Conservation (phyloP, 2,888 invertebrate species). For the Macrosiphum euphorbiae region DNA sequence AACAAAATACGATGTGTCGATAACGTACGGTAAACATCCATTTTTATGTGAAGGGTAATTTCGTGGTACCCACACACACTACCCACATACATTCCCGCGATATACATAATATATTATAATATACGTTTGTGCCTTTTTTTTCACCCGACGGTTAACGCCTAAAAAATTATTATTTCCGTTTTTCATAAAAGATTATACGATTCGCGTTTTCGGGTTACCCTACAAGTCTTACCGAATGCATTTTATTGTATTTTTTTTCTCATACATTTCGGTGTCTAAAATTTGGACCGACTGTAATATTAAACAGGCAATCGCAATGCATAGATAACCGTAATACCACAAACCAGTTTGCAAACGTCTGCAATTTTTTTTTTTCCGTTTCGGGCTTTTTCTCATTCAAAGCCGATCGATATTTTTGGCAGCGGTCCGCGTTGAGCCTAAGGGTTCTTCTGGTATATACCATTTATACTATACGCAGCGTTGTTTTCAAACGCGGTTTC, state of each 20-base stretch:
- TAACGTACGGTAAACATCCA: not conserved
- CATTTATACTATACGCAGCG: not conserved
- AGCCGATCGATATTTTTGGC: not conserved
- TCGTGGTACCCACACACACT: not conserved
- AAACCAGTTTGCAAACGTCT: too few species aligned
- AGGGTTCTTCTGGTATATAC: not conserved
- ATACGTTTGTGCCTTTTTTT: not conserved
- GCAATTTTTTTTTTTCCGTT: too few species aligned
- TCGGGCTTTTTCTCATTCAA: not conserved
- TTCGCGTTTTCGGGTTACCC: not conserved
- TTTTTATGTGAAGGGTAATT: not conserved
- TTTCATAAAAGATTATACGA: not conserved
- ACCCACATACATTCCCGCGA: not conserved
- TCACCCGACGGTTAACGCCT: not conserved
- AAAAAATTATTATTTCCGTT: not conserved
- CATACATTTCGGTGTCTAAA: not conserved
- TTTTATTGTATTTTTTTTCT: not conserved
- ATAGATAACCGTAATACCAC: not conserved
- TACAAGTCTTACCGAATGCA: not conserved
- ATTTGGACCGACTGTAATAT: not conserved
- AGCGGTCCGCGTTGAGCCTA: not conserved
- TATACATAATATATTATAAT: not conserved
- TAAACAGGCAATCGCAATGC: too few species aligned
- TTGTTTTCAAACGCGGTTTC: conserved; percentile 4
- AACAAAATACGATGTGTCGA: not conserved